A percentile compares a stretch with the other conserved stretches of the same genome.
phyloP scores from a whole-genome alignment of 2,888 invertebrate species.

The Macaria liturata region DNA sequence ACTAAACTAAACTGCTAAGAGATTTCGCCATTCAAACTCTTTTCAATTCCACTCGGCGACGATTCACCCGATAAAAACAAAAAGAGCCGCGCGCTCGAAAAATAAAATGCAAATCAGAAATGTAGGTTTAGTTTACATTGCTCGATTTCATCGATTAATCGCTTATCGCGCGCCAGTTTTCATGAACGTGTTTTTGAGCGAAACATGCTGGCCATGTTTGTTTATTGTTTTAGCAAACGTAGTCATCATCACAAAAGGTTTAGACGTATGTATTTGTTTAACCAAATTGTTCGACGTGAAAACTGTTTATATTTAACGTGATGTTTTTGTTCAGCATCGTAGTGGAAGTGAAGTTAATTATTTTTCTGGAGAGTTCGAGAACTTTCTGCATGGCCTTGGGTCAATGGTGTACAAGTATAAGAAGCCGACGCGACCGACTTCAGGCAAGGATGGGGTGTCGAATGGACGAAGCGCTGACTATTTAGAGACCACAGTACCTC shows the following conservation, averaged over 20 bases:
- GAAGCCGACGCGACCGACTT: conserved; percentile 19
- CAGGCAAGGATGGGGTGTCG: conserved; percentile 5
- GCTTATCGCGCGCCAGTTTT: conserved; percentile 39
- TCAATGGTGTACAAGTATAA: conserved; percentile 47
- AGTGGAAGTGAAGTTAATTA: conserved; percentile 12
- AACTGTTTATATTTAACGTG: not conserved
- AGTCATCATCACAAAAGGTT: conserved; percentile 28
- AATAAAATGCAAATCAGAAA: conserved; percentile 14
- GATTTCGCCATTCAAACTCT: conserved; percentile 3
- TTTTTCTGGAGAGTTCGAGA: conserved; percentile 45
- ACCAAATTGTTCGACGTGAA: not conserved
- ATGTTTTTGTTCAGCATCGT: conserved; percentile 10
- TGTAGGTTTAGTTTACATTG: conserved; percentile 8
- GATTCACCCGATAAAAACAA: conserved; percentile 6
- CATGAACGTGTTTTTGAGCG: conserved; percentile 44
- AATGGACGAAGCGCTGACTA: conserved; percentile 15
- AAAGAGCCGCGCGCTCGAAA: conserved; percentile 11
- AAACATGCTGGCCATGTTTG: conserved; percentile 32
- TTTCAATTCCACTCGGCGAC: conserved; percentile 1
- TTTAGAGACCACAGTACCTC: conserved; percentile 22
- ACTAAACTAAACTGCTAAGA: conserved; percentile 21
- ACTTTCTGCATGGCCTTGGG: conserved; percentile 49
- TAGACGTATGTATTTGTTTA: conserved; percentile 36
- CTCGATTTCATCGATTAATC: conserved; percentile 31
- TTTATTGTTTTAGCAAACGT: conserved; percentile 30